A percentile compares a stretch with the other conserved stretches of the same genome.
Conservation (phyloP, 2,797 vertebrate species). For the Pseudochirops cupreus region DNA sequence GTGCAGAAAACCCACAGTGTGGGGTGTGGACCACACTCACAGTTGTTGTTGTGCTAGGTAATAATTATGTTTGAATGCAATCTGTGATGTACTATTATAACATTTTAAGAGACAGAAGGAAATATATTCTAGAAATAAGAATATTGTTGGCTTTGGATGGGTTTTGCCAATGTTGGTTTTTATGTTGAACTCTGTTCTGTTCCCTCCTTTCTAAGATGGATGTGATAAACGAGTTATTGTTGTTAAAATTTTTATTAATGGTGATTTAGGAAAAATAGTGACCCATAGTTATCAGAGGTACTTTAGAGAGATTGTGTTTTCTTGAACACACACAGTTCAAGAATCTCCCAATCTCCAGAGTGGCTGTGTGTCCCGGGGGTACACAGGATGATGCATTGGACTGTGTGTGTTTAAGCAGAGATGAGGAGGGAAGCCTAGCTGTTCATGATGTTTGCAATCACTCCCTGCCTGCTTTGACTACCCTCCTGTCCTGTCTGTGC, state of each 20-base stretch:
- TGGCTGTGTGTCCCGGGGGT: too few species aligned
- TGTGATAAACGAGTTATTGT: background rate
- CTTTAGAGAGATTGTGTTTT: slow-evolving; percentile 17
- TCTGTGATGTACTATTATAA: slow-evolving; percentile 44
- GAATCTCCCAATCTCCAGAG: too few species aligned
- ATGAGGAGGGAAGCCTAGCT: too few species aligned
- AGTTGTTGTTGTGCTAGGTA: slow-evolving; percentile 60
- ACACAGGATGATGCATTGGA: too few species aligned
- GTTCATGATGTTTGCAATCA: too few species aligned
- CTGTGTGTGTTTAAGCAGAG: too few species aligned
- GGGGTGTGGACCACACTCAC: slow-evolving; percentile 56
- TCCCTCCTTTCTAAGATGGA: background rate
- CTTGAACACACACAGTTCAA: background rate
- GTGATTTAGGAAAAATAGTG: background rate
- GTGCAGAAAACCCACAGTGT: slow-evolving; percentile 47
- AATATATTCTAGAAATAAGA: slow-evolving; percentile 6
- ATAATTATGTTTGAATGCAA: slow-evolving; percentile 64
- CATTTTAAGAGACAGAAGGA: slow-evolving; percentile 61
- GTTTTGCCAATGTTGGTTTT: slow-evolving; percentile 62
- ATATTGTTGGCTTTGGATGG: slow-evolving; percentile 70
- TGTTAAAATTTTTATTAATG: background rate
- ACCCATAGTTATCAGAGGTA: slow-evolving; percentile 29
- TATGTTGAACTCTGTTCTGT: slow-evolving; percentile 64
- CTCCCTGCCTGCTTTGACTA: too few species aligned
- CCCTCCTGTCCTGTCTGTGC: too few species aligned